Evolutionary conservation across 2,797 vertebrate genomes (phyloP), one percentile per base, ranked within the genome.

Genomic region (Hydrophis major): DNA sequence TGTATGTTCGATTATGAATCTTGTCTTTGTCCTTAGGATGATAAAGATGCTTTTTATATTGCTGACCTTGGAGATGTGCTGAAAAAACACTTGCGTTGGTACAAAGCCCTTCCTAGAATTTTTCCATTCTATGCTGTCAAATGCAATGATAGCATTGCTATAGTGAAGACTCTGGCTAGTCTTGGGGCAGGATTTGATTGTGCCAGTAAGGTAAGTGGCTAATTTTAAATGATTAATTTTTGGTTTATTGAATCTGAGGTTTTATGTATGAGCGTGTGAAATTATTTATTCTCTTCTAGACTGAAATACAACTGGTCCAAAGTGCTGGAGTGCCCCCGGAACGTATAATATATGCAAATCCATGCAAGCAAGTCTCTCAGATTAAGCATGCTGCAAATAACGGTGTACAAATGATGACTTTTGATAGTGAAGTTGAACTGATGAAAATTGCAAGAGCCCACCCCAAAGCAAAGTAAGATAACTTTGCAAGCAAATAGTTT

Each of bases 361-460:
- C 99, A 83, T 99, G 99, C 96, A 99, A 99, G 96, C 99, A 99
- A 97, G 97, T 99, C 60, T 99, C 99, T 93, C 99, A 99, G 94
- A 99, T 99, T 94, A 99, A 99, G 95, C 99, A 99, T 90, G 99
- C 99, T 4, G 98, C 98, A 91, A 98, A 98, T 92, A 99, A 98
- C 4, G 99, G 99, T 25, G 99, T 99, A 92, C 98, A 98, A 97
- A 99, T 99, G 98, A 99, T 99, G 99, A 99, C 99, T 5, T 99
- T 99, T 96, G 99, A 99, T 94, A 99, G 99, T 16, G 99, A 99
- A 95, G 98, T 99, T 89, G 99, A 99, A 88, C 96, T 99, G 94
- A 98, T 99, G 98, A 99, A 99, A 97, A 98, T 99, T 89, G 98
- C 99, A 93, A 98, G 99, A 92, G 98, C 97, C 93, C 99, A 99